phyloP scores from a whole-genome alignment of 2,113 vertebrate genomes.

The Cyprinodon brontotheroides region DNA sequence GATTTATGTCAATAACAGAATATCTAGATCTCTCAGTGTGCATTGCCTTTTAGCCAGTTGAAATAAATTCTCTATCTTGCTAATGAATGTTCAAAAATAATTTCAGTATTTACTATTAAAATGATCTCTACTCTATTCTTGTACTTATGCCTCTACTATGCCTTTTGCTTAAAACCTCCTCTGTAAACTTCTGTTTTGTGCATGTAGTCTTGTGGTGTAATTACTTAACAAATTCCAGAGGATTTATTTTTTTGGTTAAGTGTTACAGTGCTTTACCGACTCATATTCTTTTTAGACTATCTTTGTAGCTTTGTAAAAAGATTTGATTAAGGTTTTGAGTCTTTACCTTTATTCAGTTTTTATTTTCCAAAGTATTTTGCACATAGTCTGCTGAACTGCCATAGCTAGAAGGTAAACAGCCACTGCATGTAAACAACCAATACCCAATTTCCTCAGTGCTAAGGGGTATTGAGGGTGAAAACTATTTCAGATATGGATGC shows the following conservation, averaged over 20 bases:
- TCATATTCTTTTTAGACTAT: neutral
- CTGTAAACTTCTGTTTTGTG: neutral
- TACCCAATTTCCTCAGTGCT: neutral
- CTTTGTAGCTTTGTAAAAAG: neutral
- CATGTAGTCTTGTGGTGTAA: too few species aligned
- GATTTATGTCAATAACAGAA: too few species aligned
- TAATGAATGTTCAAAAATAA: too few species aligned
- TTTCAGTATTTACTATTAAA: too few species aligned
- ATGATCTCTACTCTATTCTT: neutral
- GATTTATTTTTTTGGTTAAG: too few species aligned
- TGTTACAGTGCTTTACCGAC: too few species aligned
- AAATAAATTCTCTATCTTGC: too few species aligned
- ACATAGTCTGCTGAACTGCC: constrained; percentile 9
- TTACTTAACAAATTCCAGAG: too few species aligned
- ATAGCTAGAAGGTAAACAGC: constrained; percentile 1
- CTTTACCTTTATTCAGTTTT: neutral
- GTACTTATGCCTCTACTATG: neutral
- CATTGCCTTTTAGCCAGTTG: too few species aligned
- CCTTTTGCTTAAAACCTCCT: neutral
- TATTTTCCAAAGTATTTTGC: neutral
- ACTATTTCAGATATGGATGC: constrained; percentile 11
- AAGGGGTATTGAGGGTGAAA: neutral
- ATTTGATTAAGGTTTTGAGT: neutral
- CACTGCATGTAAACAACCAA: constrained; percentile 1
- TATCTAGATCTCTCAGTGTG: too few species aligned